Base-by-base conservation (phyloP, 1,140 invertebrate species). In the Pantala flavescens region DNA sequence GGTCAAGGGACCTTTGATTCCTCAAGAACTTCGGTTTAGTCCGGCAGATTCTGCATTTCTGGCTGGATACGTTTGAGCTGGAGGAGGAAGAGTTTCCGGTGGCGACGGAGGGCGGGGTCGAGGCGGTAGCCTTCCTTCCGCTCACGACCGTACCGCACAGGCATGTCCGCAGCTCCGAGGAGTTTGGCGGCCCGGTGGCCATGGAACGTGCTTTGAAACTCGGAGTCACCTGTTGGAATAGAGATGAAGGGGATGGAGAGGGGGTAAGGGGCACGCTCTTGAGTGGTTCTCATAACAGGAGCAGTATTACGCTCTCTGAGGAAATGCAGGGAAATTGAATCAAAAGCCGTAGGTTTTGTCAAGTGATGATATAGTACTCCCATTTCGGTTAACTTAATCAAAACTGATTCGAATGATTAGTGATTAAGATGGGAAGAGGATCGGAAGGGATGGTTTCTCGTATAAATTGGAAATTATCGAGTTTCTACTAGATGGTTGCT, bases 171-270 rank as follows among this genome's bases (percentile, higher is more conserved):
- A 71, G 63, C 63, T 36, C 24, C 16, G 74, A 71, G 5, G 74
- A 75, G 19, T 63, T 71, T 2, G 74, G 63, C 63, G 71, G 70
- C 24, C 24, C 49, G 19, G 24, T 23, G 24, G 72, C 24, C 24
- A 19, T 9, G 72, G 43, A 23, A 24, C 72, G 72, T 21, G 28
- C 28, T 36, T 36, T 36, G 28, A 36, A 36, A 36, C 28, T 36
- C n/a, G 72, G 43, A 73, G 42, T 73, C 43, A 73, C 21, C 24
- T 49, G 24, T 73, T 42, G 36, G 36, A 21, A 24, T 24, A 16
- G 36, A 24, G 72, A 21, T 42, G 14, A 42, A 36, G 72, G 9
- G 36, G 71, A 87, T 88, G 73, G 74, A 80, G 78, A 75, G 71
- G 23, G 74, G 42, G 49, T 36, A 49, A 76, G 71, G 49, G 73